phyloP scores from a whole-genome alignment of 2,113 vertebrate genomes.

The Pseudolaguvia tuberculata region DNA sequence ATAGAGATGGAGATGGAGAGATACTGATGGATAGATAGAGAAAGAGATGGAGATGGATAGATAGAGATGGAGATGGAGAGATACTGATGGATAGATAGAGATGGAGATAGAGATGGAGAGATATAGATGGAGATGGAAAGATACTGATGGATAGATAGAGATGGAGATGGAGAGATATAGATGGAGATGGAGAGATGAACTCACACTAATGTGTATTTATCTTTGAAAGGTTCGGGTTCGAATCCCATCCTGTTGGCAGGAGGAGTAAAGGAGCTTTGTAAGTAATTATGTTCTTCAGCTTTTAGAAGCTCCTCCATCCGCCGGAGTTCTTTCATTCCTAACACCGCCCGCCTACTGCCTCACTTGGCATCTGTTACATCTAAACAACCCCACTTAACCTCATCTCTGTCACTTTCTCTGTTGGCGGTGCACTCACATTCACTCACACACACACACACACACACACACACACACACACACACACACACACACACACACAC shows the following conservation, averaged over 20 bases:
- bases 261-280: slow-evolving; percentile 29
- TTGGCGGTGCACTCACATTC: slow-evolving; percentile 56
- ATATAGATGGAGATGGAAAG: too few species aligned
- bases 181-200: slow-evolving; percentile 23
- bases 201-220: not conserved
- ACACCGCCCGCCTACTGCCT: slow-evolving; percentile 23
- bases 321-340: slow-evolving; percentile 34
- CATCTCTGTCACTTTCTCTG: slow-evolving; percentile 72
- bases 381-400: slow-evolving; percentile 74
- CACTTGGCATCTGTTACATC: slow-evolving; percentile 71
- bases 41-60: too few species aligned
- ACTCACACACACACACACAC: slow-evolving; percentile 42
- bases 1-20: too few species aligned
- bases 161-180: not conserved
- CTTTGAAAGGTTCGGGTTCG: not conserved
- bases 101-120: too few species aligned
- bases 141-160: too few species aligned
- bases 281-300: slow-evolving; percentile 51
- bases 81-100: too few species aligned
- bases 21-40: too few species aligned
- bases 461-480: slow-evolving; percentile 19
- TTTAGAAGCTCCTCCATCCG: slow-evolving; percentile 25
- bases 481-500: slow-evolving; percentile 27
- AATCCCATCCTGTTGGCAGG: not conserved
- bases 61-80: too few species aligned